These are phyloP conservation scores for Atractosteus spatula DNA, from an alignment of 2,113 vertebrate species.

Conservation along the genomic window DNA sequence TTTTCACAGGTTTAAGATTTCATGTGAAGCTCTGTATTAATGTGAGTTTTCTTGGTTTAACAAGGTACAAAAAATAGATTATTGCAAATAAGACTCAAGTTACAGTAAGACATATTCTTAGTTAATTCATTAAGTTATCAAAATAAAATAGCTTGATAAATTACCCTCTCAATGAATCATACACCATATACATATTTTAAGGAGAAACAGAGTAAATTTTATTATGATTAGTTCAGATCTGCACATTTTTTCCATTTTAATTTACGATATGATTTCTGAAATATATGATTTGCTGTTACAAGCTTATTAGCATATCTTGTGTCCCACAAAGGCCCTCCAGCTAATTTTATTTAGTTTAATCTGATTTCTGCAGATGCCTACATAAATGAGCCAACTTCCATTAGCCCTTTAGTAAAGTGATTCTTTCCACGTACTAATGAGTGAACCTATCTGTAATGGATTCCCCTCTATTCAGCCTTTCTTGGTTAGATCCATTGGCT, in stretches of 20 bases:
- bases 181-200: too few relatives aligned
- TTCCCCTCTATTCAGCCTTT: not conserved
- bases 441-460: conserved; percentile 22
- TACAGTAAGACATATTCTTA: too few relatives aligned
- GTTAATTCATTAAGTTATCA: too few relatives aligned
- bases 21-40: too few relatives aligned
- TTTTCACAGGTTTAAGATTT: too few relatives aligned
- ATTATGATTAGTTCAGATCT: too few relatives aligned
- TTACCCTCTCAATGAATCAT: too few relatives aligned
- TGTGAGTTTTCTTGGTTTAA: too few relatives aligned
- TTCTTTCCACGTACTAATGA: conserved; percentile 33
- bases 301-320: conserved; percentile 23
- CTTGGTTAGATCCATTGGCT: conserved; percentile 13
- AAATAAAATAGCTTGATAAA: too few relatives aligned
- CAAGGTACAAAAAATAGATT: too few relatives aligned
- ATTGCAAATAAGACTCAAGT: too few relatives aligned
- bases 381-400: conserved; percentile 30
- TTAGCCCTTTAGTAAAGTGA: conserved; percentile 27
- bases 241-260: conserved; percentile 28
- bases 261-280: conserved; percentile 13
- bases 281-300: conserved; percentile 18
- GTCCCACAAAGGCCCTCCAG: conserved; percentile 18
- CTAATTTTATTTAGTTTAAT: conserved; percentile 42
- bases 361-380: conserved; percentile 40
- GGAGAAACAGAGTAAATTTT: too few relatives aligned